A percentile compares a stretch with the other conserved stretches of the same genome.
Evolutionary conservation across 2,113 vertebrate genomes (phyloP).

Genomic region (Paramisgurnus dabryanus): DNA sequence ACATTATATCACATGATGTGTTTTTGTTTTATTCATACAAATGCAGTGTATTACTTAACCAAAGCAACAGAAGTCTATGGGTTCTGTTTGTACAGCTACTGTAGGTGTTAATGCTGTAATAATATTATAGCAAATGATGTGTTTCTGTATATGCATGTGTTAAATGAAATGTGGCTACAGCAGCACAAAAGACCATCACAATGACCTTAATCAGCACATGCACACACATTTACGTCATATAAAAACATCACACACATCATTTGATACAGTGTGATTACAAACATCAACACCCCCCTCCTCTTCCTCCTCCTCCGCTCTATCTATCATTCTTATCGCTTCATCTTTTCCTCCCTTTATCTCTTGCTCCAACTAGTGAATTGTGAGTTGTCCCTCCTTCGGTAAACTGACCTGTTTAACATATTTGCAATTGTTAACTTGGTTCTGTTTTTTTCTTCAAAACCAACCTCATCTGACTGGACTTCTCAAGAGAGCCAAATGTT

Average conservation of each 20-base stretch:
- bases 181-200: slow-evolving; percentile 44
- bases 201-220: slow-evolving; percentile 42
- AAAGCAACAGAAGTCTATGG: too few relatives aligned
- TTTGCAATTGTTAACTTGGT: slow-evolving; percentile 1
- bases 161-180: slow-evolving; percentile 9
- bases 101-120: too few relatives aligned
- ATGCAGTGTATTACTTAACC: too few relatives aligned
- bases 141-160: not conserved
- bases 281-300: slow-evolving; percentile 8
- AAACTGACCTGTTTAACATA: slow-evolving; percentile 17
- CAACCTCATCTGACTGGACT: not conserved
- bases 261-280: slow-evolving; percentile 10
- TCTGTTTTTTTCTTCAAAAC: slow-evolving; percentile 7
- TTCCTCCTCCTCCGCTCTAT: slow-evolving; percentile 2
- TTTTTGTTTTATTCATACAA: too few relatives aligned
- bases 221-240: slow-evolving; percentile 15
- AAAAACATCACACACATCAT: not conserved
- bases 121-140: not conserved
- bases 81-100: too few relatives aligned
- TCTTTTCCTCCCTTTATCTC: slow-evolving; percentile 6
- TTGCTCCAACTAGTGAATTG: not conserved
- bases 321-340: slow-evolving; percentile 26
- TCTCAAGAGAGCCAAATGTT: not conserved
- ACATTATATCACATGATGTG: too few relatives aligned
- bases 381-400: not conserved